Percentiles rank a stretch among this genome's conserved stretches.
phyloP scores from a whole-genome alignment of 2,888 invertebrate genomes.

The Rosalia funebris region DNA sequence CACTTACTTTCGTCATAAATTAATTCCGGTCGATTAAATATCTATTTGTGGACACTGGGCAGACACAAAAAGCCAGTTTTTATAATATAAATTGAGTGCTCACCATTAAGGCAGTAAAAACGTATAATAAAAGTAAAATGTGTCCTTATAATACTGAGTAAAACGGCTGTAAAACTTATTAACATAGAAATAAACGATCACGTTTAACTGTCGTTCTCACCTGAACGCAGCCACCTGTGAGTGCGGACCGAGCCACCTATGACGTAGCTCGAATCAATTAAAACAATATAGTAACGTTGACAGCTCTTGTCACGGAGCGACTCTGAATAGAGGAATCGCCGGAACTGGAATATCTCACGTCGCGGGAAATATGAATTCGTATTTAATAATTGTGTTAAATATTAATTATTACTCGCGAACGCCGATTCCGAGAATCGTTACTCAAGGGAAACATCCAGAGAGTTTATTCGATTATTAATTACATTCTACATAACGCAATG shows the following conservation, averaged over 20 bases:
- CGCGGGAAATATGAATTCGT: constrained; percentile 52
- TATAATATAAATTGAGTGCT: constrained; percentile 21
- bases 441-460: constrained; percentile 30
- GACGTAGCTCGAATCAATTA: constrained; percentile 43
- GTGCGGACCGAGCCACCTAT: constrained; percentile 35
- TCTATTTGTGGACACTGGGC: no score
- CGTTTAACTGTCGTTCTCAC: constrained; percentile 42
- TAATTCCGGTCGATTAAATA: no score
- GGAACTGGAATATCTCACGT: constrained; percentile 49
- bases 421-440: constrained; percentile 37
- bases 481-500: constrained; percentile 28
- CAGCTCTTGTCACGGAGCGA: constrained; percentile 24
- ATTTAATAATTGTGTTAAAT: constrained; percentile 47
- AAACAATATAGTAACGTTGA: constrained; percentile 34
- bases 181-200: constrained; percentile 43
- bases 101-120: constrained; percentile 13
- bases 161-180: constrained; percentile 40
- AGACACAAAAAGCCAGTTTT: no score
- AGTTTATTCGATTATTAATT: constrained; percentile 38
- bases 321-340: constrained; percentile 40
- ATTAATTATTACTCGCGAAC: constrained; percentile 20
- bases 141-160: constrained; percentile 27
- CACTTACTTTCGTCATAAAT: no score
- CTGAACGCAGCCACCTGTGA: constrained; percentile 43
- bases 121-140: constrained; percentile 28